phyloP scores from a whole-genome alignment of 2,888 invertebrate species.

The Antheraea yamamai region DNA sequence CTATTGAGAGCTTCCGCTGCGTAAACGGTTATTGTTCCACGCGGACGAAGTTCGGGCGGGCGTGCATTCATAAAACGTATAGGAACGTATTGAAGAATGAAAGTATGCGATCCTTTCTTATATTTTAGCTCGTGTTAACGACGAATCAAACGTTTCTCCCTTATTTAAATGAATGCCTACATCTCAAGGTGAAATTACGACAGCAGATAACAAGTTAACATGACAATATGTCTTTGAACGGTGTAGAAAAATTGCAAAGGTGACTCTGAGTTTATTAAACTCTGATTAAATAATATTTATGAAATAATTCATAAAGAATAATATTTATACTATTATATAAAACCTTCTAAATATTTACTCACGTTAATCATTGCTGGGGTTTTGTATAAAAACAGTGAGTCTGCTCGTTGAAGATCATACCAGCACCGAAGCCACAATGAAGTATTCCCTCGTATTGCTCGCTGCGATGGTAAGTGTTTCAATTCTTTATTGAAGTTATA shows the following conservation, averaged over 20 bases:
- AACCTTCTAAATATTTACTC: not conserved
- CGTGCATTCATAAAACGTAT: too few species aligned
- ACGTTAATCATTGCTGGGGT: not conserved
- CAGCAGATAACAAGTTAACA: not conserved
- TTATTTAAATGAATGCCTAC: too few species aligned
- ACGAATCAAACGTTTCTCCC: too few species aligned
- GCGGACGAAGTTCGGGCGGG: too few species aligned
- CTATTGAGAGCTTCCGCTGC: too few species aligned
- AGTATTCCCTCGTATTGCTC: not conserved
- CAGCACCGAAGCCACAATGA: not conserved
- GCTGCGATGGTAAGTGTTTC: not conserved
- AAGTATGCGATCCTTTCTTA: too few species aligned
- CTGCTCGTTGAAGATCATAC: not conserved
- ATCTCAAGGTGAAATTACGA: too few species aligned
- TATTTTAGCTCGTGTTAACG: too few species aligned
- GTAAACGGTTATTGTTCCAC: too few species aligned
- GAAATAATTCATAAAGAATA: not conserved
- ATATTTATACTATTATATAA: not conserved
- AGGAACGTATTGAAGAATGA: too few species aligned
- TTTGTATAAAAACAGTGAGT: not conserved
- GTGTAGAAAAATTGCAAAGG: not conserved
- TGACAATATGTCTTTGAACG: not conserved
- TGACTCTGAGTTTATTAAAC: not conserved
- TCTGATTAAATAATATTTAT: not conserved
- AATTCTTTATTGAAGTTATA: not conserved